Evolutionary conservation across 1,140 invertebrate genomes (phyloP), one percentile per base, ranked within the genome.

Genomic region (Sipha flava): DNA sequence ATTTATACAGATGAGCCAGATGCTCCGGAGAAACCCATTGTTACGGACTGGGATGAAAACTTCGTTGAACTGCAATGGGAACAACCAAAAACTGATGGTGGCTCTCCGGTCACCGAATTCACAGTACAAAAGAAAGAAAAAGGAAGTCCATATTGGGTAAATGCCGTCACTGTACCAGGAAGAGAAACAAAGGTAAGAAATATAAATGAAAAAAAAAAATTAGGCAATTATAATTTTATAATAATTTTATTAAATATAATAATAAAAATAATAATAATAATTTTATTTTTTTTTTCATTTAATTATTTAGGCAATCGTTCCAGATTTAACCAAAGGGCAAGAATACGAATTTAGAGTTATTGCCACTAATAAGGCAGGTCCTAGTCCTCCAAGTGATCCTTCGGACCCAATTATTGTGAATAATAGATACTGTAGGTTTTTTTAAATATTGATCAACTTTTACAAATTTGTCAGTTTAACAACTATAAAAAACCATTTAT

Each of bases 261-360:
- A 16, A 59, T 26, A 23, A 40, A 43, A 62, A 26, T 14, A 1
- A 31, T 34, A 34, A n/a, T 2, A 80, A 79, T 43, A 68, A 10
- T 79, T 14, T 79, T 29, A 26, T 16, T 1, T 18, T 37, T n/a
- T 45, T 21, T 5, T 66, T 10, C 29, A 1, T 31, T n/a, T n/a
- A 10, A 1, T 23, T 9, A 59, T 84, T 16, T 47, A 90, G 83
- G 91, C 92, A 47, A 92, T 91, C 73, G 93, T 98, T 52, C 92
- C 93, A 64, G 94, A 97, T 84, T 87, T 99, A 40, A 92, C 90
- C 3, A 95, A 97, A 86, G 95, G 95, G 40, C 94, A 97, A 85
- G 94, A 97, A 84, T 99, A 98, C 85, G 95, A 98, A 86, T 99
- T 99, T 89, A 89, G 98, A 82, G 90, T 99, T 0, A 94, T 95